Evolutionary conservation across 1,140 invertebrate species (phyloP).

Genomic region (Drosophila kohkoa): DNA sequence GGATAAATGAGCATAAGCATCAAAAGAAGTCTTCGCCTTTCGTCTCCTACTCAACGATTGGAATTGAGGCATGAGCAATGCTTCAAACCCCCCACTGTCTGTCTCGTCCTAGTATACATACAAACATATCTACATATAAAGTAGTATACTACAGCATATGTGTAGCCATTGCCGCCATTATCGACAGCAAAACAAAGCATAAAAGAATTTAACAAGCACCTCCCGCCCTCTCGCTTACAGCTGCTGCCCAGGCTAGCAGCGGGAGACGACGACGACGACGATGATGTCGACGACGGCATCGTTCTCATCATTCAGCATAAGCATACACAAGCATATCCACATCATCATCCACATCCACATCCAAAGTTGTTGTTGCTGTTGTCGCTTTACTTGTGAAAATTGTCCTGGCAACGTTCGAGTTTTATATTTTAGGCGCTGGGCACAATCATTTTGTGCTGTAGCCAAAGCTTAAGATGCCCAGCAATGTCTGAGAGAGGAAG

Average conservation of each 20-base stretch:
- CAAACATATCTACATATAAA: background rate
- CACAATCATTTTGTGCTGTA: conserved; percentile 42
- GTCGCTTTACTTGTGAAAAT: conserved; percentile 44
- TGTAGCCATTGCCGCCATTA: conserved; percentile 69
- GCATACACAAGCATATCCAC: conserved; percentile 15
- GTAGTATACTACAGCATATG: background rate
- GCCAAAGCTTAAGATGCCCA: conserved; percentile 37
- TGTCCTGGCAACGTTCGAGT: conserved; percentile 53
- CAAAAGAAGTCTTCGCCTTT: conserved; percentile 61
- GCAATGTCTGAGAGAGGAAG: background rate
- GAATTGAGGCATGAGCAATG: conserved; percentile 31
- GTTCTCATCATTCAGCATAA: conserved; percentile 36
- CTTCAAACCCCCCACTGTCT: background rate
- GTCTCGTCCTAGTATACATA: background rate
- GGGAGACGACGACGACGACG: conserved; percentile 16
- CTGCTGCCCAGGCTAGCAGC: conserved; percentile 49
- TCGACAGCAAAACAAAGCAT: conserved; percentile 77
- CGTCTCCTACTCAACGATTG: conserved; percentile 41
- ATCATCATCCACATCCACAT: conserved; percentile 20
- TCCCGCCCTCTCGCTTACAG: conserved; percentile 57
- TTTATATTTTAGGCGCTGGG: conserved; percentile 53
- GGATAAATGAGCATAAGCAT: conserved; percentile 72
- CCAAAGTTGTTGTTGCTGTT: background rate
- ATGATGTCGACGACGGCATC: conserved; percentile 14
- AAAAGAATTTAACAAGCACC: conserved; percentile 76